Evolutionary conservation across 2,797 vertebrate genomes (phyloP).

Genomic region (Sebastes matsubarae): DNA sequence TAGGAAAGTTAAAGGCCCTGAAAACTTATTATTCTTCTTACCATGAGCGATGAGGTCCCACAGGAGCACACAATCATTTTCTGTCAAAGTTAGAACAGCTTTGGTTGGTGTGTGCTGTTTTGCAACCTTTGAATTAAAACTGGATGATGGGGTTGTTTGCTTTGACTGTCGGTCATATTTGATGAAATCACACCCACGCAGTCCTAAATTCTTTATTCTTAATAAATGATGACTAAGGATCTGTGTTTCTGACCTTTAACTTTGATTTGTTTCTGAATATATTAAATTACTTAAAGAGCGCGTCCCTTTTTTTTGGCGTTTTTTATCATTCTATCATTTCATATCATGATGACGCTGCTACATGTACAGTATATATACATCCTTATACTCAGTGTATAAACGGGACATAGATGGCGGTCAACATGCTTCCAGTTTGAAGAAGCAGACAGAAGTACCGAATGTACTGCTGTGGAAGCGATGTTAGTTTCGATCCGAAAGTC

Average conservation of each 20-base stretch:
- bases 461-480: rapidly evolving
- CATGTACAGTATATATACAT: too few species aligned
- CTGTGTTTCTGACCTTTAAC: background rate
- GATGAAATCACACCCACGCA: background rate
- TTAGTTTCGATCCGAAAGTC: too few species aligned
- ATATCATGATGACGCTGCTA: too few species aligned
- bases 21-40: background rate
- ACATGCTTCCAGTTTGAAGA: too few species aligned
- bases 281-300: background rate
- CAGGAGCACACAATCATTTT: background rate
- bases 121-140: background rate
- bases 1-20: background rate
- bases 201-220: background rate
- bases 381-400: too few species aligned
- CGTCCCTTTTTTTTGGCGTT: rapidly evolving
- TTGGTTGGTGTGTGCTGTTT: background rate
- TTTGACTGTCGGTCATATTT: background rate
- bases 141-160: background rate
- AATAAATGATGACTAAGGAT: background rate
- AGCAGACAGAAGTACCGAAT: too few species aligned
- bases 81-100: background rate
- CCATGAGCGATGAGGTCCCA: background rate
- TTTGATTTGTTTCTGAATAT: background rate
- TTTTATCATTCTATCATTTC: too few species aligned
- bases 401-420: too few species aligned